Conservation (phyloP, 35 echinoderm and acorn worm species). For the Amphiura filiformis region DNA sequence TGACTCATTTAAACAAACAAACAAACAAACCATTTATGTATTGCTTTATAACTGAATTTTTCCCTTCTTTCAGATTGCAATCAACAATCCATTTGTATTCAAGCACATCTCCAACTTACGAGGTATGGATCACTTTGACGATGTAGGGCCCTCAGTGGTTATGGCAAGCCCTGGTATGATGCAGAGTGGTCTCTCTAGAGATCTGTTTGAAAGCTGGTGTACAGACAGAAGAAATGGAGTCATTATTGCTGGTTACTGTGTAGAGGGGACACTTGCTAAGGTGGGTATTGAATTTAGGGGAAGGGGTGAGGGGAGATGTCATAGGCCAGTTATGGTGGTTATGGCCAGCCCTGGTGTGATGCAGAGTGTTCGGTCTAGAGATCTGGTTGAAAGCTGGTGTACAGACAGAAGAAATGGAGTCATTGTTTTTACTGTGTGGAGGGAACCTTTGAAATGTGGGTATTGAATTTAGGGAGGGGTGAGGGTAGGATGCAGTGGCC, state of each 20-base stretch:
- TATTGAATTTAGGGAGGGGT: too few relatives aligned
- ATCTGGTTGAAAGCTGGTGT: constrained; percentile 96
- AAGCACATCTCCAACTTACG: constrained; percentile 98
- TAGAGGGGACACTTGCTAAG: constrained; percentile 92
- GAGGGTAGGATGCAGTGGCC: too few relatives aligned
- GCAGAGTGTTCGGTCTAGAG: constrained; percentile 93
- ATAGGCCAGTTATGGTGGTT: too few relatives aligned
- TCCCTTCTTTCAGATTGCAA: constrained; percentile 69
- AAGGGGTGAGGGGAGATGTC: too few relatives aligned
- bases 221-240: constrained; percentile 77
- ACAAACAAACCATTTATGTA: too few relatives aligned
- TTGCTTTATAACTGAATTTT: not conserved
- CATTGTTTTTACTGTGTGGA: constrained; percentile 94
- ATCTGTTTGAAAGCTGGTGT: constrained; percentile 97
- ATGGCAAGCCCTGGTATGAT: constrained; percentile 99
- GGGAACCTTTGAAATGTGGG: constrained; percentile 83
- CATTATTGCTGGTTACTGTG: constrained; percentile 96
- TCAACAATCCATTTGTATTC: constrained; percentile 97
- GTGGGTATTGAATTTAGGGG: too few relatives aligned
- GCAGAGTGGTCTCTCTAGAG: constrained; percentile 94
- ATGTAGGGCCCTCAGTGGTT: constrained; percentile 89
- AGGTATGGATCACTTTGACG: constrained; percentile 97
- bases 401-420: constrained; percentile 85
- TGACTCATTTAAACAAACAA: not conserved
- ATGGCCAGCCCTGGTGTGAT: constrained; percentile 98